Evolutionary conservation across 2,888 invertebrate species (phyloP), one percentile per base, ranked within the genome.

Genomic region (Tenthredo notha): DNA sequence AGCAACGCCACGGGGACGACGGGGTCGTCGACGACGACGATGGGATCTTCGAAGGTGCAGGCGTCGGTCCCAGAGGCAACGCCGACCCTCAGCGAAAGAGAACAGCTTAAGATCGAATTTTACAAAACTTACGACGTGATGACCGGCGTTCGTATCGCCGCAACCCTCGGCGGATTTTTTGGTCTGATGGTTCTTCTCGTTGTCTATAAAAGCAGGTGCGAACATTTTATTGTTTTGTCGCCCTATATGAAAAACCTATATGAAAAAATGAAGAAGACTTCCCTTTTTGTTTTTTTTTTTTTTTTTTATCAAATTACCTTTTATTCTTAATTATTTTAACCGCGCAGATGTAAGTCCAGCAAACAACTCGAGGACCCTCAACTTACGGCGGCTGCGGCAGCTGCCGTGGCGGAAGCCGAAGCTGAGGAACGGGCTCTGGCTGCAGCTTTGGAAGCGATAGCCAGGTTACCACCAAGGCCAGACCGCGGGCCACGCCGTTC

Each of bases 111-210:
- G 91, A 95, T 96, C 90, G 97, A 97, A 92, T 98, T 97, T 94
- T 98, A 97, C 95, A 96, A 97, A 90, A 97, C 98, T 58, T 98
- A 98, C 94, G 98, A 98, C 95, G 97, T 97, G 93, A 98, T 98
- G 98, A 98, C 98, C 90, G 98, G 98, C 88, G 96, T 98, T 88
- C 96, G 98, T 88, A 98, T 98, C 94, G 98, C 98, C 89, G 97
- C 97, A 89, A 98, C 98, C 3, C 95, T 98, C 84, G 98, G 98
- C 90, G 98, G 98, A 90, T 98, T 98, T 94, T 98, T 98, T 94
- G 97, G 97, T 87, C 95, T 98, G 91, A 98, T 98, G 97, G 98
- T 98, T 77, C 96, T 98, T 93, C 95, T 98, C 92, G 97, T 98
- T 90, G 96, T 98, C 87, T 98, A 98, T 95, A 98, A 98, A 94